Percentiles rank a stretch among this genome's conserved stretches.
These are phyloP conservation scores for Nematolebias whitei DNA, from an alignment of 2,113 vertebrate genomes.

Conservation along the genomic window DNA sequence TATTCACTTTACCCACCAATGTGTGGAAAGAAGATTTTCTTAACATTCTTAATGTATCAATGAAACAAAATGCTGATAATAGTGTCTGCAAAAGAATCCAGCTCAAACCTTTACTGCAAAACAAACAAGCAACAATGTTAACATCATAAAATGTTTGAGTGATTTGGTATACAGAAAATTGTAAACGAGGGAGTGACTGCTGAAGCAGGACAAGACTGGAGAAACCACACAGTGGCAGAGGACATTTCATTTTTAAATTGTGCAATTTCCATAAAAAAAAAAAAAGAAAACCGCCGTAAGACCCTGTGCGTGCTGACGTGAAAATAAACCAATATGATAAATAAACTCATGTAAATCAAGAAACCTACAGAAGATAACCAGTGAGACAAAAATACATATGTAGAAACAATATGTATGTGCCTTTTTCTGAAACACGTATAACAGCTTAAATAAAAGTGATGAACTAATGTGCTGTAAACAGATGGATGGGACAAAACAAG, in stretches of 20 bases:
- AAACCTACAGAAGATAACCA: too few relatives aligned
- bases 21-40: neutral
- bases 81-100: neutral
- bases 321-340: constrained; percentile 7
- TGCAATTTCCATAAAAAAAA: neutral
- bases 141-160: neutral
- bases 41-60: neutral
- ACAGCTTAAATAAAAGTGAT: constrained; percentile 7
- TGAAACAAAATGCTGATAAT: neutral
- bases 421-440: neutral
- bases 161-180: neutral
- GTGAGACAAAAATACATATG: neutral
- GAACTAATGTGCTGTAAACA: too few relatives aligned
- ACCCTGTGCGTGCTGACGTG: too few relatives aligned
- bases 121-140: neutral
- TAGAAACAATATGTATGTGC: neutral
- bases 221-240: neutral
- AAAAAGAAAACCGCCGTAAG: too few relatives aligned
- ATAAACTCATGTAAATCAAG: constrained; percentile 9
- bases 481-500: neutral
- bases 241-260: neutral
- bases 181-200: neutral
- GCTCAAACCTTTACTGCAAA: neutral
- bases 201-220: neutral
- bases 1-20: neutral